Conservation (phyloP, 2,113 vertebrate genomes). For the Nettapus auritus region DNA sequence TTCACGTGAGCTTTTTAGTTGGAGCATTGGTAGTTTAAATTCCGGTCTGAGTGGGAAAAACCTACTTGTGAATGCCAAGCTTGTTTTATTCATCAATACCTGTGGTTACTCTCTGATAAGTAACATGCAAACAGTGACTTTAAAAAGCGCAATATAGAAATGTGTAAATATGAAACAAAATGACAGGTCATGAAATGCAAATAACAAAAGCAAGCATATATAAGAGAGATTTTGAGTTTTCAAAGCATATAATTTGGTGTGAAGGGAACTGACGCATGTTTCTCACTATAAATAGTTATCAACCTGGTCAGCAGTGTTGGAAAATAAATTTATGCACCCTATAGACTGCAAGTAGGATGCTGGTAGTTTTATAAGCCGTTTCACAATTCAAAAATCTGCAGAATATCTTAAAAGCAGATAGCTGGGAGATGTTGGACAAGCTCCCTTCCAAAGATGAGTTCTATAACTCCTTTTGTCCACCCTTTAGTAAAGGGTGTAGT, state of each 20-base stretch:
- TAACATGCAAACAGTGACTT: not conserved
- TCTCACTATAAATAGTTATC: not conserved
- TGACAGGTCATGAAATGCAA: not conserved
- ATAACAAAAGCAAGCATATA: not conserved
- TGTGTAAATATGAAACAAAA: slow-evolving; percentile 5
- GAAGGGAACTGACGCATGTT: not conserved
- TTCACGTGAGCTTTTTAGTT: not conserved
- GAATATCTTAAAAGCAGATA: slow-evolving; percentile 44
- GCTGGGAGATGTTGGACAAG: not conserved
- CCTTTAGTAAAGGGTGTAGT: not conserved
- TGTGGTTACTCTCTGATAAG: not conserved
- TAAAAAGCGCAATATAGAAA: not conserved
- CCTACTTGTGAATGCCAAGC: not conserved
- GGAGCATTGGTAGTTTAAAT: not conserved
- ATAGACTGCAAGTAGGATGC: not conserved
- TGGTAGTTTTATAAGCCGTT: slow-evolving; percentile 31
- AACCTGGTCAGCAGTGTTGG: slow-evolving; percentile 2
- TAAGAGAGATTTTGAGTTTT: not conserved
- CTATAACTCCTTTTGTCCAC: not conserved
- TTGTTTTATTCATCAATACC: not conserved
- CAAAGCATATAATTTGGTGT: not conserved
- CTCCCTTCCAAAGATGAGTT: slow-evolving; percentile 3
- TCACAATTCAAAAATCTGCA: slow-evolving; percentile 2
- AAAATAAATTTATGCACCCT: not conserved
- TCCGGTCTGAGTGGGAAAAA: not conserved